phyloP scores from a whole-genome alignment of 2,797 vertebrate genomes.

The Poecile montanus region DNA sequence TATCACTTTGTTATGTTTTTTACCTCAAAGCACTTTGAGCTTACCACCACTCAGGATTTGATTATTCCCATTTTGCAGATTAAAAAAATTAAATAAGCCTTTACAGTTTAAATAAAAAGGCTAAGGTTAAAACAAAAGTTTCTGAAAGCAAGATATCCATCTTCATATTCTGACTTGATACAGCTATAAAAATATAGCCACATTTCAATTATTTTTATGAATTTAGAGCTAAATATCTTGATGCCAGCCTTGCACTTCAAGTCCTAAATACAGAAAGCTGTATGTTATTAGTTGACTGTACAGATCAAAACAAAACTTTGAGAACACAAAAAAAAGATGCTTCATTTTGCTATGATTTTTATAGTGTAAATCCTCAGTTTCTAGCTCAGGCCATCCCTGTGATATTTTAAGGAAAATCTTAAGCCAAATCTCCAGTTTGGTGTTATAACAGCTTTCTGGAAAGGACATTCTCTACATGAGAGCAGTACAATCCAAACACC shows the following conservation, averaged over 20 bases:
- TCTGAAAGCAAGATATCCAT: not conserved
- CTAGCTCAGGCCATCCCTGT: not conserved
- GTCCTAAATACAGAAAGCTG: not conserved
- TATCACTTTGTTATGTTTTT: not conserved
- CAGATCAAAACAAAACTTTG: not conserved
- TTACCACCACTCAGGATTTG: not conserved
- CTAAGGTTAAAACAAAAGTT: not conserved
- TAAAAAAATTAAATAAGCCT: not conserved
- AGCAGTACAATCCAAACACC: not conserved
- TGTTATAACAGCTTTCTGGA: not conserved
- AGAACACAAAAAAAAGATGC: not conserved
- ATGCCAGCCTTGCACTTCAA: not conserved
- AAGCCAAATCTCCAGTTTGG: not conserved
- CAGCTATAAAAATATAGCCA: not conserved
- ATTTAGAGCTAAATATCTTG: not conserved
- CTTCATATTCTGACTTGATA: not conserved
- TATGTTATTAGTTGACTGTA: not conserved
- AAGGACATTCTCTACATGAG: not conserved
- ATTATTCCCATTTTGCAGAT: not conserved
- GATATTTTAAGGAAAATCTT: not conserved
- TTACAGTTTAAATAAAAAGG: not conserved
- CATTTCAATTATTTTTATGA: not conserved
- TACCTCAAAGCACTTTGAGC: not conserved
- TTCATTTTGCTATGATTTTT: not conserved
- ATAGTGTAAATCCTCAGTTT: not conserved